Base-by-base conservation (phyloP, 2,797 vertebrate species). In the Poecilia picta region DNA sequence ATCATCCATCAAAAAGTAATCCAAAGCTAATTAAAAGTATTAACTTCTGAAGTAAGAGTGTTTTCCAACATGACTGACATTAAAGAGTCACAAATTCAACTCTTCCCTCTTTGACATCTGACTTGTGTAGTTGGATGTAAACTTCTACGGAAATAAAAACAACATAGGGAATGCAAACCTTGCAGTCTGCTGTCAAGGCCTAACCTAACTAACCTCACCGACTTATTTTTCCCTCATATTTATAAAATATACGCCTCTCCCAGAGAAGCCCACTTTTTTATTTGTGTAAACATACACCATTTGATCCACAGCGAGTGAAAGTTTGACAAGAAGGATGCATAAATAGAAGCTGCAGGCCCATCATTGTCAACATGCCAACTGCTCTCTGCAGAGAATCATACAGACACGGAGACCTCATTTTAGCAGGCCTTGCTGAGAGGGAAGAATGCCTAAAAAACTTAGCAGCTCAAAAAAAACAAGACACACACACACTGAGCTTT, bases 311-410 rank as follows among this genome's bases (percentile, higher is more conserved):
- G 72, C 80, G 73, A 87, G 87, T 83, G 75, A 88, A 87, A 85
- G 88, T 83, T 88, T 89, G 90, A 91, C 90, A 93, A 90, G 86
- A 59, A 88, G 77, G 87, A 88, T 88, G 81, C 88, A 91, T 90
- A 91, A 92, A 88, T 89, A 91, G 88, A 87, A 81, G 87, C 89
- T 91, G 84, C 82, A 83, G 89, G 87, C 79, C 88, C 83, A 87
- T 93, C 87, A 87, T 92, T 94, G 92, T 94, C 88, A 92, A 92
- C 83, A 91, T 93, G 87, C 89, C 87, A 90, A 89, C 81, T 80
- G 85, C 83, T 92, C 82, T 92, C 87, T 85, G 82, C 77, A 83
- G 83, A 93, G 84, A 89, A 87, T 88, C 87, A 85, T 25, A 87
- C 77, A 86, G 81, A 89, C 87, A 89, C 7, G 72, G 78, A 87